Percentiles rank a stretch among this genome's conserved stretches.
Evolutionary conservation across 2,888 invertebrate species (phyloP).

Genomic region (Eristalinus sepulchralis): DNA sequence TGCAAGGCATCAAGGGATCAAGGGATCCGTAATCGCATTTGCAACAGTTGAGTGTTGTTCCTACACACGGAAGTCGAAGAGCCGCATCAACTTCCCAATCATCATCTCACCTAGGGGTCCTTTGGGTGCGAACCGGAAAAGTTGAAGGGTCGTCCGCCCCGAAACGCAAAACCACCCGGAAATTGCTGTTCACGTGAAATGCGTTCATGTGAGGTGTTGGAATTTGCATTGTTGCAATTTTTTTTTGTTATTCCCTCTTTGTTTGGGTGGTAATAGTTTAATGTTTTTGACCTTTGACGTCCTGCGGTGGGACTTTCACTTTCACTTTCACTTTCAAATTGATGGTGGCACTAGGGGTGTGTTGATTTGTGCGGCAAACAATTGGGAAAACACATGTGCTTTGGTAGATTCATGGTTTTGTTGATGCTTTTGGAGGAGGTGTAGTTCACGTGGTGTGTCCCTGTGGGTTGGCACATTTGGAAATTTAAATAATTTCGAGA

Average conservation of each 20-base stretch:
- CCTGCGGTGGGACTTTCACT: constrained; percentile 51
- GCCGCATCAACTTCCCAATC: constrained; percentile 24
- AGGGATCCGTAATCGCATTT: constrained; percentile 63
- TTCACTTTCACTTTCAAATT: constrained; percentile 55
- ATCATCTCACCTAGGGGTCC: constrained; percentile 37
- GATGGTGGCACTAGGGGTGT: background rate
- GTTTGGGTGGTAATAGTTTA: constrained; percentile 56
- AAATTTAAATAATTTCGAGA: too few species aligned
- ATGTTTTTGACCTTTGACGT: constrained; percentile 61
- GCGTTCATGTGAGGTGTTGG: constrained; percentile 64
- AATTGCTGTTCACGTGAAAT: constrained; percentile 47
- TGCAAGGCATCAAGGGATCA: background rate
- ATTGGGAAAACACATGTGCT: background rate
- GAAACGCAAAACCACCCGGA: constrained; percentile 16
- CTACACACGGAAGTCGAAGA: constrained; percentile 49
- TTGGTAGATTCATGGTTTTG: background rate
- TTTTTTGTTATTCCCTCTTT: constrained; percentile 28
- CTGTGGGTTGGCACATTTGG: background rate
- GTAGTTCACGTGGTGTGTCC: background rate
- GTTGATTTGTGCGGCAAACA: background rate
- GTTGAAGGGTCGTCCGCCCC: constrained; percentile 33
- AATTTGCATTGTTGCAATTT: constrained; percentile 69
- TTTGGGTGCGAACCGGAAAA: constrained; percentile 28
- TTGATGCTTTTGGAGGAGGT: background rate
- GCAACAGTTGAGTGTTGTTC: constrained; percentile 60